phyloP scores from a whole-genome alignment of 2,113 vertebrate species.

The Apteryx mantelli region DNA sequence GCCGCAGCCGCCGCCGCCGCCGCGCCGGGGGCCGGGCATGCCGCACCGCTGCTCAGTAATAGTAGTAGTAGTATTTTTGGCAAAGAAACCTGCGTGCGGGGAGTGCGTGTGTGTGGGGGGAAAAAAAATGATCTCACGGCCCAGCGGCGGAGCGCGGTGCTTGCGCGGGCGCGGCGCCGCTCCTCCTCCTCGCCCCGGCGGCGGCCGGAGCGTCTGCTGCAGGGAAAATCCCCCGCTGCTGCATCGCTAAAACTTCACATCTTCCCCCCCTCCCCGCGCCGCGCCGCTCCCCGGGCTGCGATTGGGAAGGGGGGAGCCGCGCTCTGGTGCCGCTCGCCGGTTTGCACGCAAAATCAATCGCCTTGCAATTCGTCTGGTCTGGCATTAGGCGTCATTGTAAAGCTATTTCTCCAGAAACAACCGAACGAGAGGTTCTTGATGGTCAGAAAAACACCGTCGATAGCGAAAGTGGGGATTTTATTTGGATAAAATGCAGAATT shows the following conservation, averaged over 20 bases:
- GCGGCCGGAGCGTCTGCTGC: not conserved
- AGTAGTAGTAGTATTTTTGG: too few species aligned
- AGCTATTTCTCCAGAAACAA: conserved; percentile 68
- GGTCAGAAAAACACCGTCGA: not conserved
- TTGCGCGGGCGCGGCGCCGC: not conserved
- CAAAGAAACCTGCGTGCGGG: too few species aligned
- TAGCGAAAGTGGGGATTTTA: conserved; percentile 29
- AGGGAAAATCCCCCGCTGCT: not conserved
- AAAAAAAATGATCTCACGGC: too few species aligned
- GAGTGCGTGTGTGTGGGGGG: too few species aligned
- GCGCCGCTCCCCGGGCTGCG: not conserved
- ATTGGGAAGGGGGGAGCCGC: not conserved
- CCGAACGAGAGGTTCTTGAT: conserved; percentile 7
- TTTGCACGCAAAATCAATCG: conserved; percentile 49
- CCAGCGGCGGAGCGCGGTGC: not conserved
- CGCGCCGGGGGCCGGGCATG: not conserved
- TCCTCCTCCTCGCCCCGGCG: not conserved
- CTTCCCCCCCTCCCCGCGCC: not conserved
- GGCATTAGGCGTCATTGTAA: conserved; percentile 84
- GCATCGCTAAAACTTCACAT: conserved; percentile 55
- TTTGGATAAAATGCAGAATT: conserved; percentile 18
- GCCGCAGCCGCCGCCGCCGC: not conserved
- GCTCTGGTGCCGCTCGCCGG: conserved; percentile 35
- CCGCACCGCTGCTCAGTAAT: not conserved
- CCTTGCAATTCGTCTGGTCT: conserved; percentile 78